These are phyloP conservation scores for Drosophila flavopinicola DNA, from an alignment of 2,888 invertebrate species.

Conservation along the genomic window DNA sequence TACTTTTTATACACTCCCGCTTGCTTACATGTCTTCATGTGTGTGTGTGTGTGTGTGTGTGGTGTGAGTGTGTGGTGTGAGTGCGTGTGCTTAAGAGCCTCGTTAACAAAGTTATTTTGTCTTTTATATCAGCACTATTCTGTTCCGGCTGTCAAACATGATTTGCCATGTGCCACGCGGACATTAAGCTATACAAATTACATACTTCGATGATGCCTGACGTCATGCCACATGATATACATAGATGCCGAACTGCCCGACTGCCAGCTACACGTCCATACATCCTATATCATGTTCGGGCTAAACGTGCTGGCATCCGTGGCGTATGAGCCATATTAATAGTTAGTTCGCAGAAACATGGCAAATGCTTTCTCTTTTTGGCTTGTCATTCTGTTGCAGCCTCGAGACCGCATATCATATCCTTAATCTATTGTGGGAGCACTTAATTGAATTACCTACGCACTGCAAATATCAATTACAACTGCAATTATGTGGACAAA, in stretches of 20 bases:
- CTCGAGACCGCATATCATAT: slow-evolving; percentile 4
- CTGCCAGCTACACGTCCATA: slow-evolving; percentile 34
- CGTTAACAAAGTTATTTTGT: slow-evolving; percentile 80
- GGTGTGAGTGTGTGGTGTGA: slow-evolving; percentile 29
- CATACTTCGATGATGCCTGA: slow-evolving; percentile 60
- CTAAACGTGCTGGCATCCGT: slow-evolving; percentile 64
- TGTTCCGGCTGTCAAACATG: slow-evolving; percentile 68
- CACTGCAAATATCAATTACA: slow-evolving; percentile 73
- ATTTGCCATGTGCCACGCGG: slow-evolving; percentile 67
- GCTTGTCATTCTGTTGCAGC: slow-evolving; percentile 73
- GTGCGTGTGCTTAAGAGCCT: slow-evolving; percentile 71
- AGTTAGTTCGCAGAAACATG: slow-evolving; percentile 19
- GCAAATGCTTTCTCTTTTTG: slow-evolving; percentile 25
- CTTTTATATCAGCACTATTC: slow-evolving; percentile 70
- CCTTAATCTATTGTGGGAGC: slow-evolving; percentile 69
- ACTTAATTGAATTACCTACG: slow-evolving; percentile 69
- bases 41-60: slow-evolving; percentile 4
- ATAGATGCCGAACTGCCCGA: slow-evolving; percentile 33
- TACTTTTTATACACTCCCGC: slow-evolving; percentile 39
- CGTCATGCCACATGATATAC: slow-evolving; percentile 60
- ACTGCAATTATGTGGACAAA: slow-evolving; percentile 68
- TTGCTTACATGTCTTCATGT: slow-evolving; percentile 11
- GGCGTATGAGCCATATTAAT: slow-evolving; percentile 67
- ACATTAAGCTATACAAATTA: slow-evolving; percentile 64
- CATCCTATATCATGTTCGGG: slow-evolving; percentile 62